Evolutionary conservation across 37 sponge, comb jelly and placozoan genomes (phyloP), one percentile per base, ranked within the genome.

Genomic region (Bolinopsis microptera): DNA sequence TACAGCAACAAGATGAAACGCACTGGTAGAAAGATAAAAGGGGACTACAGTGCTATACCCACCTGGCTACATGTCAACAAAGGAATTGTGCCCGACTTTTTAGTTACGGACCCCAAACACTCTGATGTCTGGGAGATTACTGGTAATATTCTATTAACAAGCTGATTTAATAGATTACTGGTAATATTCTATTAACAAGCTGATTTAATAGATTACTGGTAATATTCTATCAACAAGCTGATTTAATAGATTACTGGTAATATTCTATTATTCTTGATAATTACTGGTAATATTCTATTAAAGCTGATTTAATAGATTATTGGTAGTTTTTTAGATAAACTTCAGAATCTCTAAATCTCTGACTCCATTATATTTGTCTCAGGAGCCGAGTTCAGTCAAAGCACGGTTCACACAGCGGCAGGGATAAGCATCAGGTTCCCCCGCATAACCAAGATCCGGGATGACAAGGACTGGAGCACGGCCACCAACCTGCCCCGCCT

Each of bases 391-490:
- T 98, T 97, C 94, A 94, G 94, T 35, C 94, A 95, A 72, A 97
- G 97, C 35, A 94, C 93, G 32, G 88, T 86, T 0, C 99, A 98
- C 93, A 98, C 99, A 0, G 99, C 99, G 30, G 97, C 68, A 0
- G 97, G 97, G 0, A 95, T 98, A 23, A 97, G 97, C 22, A 97
- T 98, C 35, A 69, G 99, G 93, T 98, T 98, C 93, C 99, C 99
- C 0, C 93, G 99, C 22, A 97, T 97, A 23, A 97, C 99, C n/a
- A 94, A 94, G 68, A 96, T 98, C 69, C 94, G 99, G 28, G 96
- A 96, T 39, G 99, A 98, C 94, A 98, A 98, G 90, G 97, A 96
- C 68, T 98, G 99, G 99, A 86, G 35, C 25, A 96, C 94, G 9
- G 99, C 99, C 61, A 98, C 99, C 31, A 92, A 96, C 93, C 94